Evolutionary conservation across 2,797 vertebrate genomes (phyloP).

Genomic region (Melanotaenia nigrans): DNA sequence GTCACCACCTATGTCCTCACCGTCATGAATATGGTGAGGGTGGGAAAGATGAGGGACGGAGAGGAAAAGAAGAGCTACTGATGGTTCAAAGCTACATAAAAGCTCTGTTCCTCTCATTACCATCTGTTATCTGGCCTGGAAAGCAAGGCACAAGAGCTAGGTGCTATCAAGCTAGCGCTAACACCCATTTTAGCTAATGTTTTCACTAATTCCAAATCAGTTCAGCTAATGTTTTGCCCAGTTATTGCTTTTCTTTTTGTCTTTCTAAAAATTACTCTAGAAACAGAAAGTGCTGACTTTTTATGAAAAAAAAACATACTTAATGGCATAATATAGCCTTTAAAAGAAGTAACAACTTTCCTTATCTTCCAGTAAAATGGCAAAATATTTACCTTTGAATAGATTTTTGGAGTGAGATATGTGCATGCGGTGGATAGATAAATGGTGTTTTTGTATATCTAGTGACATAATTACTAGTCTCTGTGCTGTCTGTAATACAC

Average conservation of each 20-base stretch:
- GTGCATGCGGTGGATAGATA: no score
- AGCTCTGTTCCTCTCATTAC: neutral
- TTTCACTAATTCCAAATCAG: neutral
- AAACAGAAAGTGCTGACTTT: neutral
- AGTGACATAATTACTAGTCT: no score
- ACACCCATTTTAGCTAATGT: neutral
- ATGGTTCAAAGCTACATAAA: rapidly evolving
- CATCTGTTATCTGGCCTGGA: neutral
- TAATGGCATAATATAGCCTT: neutral
- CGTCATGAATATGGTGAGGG: constrained; percentile 97
- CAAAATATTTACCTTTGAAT: neutral
- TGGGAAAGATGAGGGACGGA: constrained; percentile 10
- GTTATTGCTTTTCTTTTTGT: neutral
- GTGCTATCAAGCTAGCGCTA: neutral
- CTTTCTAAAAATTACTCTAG: neutral
- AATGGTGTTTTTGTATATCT: no score
- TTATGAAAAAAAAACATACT: no score
- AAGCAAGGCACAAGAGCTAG: neutral
- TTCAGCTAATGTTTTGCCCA: neutral
- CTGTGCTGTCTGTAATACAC: neutral
- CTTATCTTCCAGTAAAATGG: neutral
- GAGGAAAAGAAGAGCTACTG: neutral
- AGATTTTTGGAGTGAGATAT: neutral
- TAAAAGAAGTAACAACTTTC: neutral
- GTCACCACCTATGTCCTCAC: constrained; percentile 97